Base-by-base conservation (phyloP, 2,797 vertebrate genomes). In the Lutra lutra region DNA sequence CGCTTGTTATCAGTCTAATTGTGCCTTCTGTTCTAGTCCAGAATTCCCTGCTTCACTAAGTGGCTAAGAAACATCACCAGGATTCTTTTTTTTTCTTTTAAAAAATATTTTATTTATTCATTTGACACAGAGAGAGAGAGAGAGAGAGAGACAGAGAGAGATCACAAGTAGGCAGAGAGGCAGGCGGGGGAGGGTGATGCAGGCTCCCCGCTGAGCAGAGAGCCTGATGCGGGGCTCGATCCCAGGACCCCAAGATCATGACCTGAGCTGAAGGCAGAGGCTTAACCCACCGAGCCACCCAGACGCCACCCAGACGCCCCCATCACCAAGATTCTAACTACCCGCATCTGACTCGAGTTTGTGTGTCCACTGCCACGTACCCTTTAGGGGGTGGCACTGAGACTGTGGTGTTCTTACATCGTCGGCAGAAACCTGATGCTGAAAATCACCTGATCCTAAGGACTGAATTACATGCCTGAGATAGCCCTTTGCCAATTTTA, bases 21-120 rank as follows among this genome's bases (percentile, higher is more conserved):
- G 86, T 88, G 77, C 87, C 87, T 89, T 91, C 80, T 87, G 51
- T 75, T 93, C 93, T 85, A 79, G 15, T 48, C 66, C 13, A 73
- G 58, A 43, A 35, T 54, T 85, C 54, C 54, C 38, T 40, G 38
- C 4, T 38, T 93, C 54, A 56, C 23, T 38, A 46, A n/a, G 29
- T 35, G 91, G 79, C 70, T 35, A 40, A 64, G 75, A 79, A 72
- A n/a, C 62, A 70, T 8, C 20, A 35, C 32, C 15, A 25, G 75
- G 77, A 70, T 75, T 48, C 96, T 64, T 13, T 48, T 14, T 51
- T 51, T 51, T 51, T 9, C 15, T 51, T 17, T 51, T 5, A 3
- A 51, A 51, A 51, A 51, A 51, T 51, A 51, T 51, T 51, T 51
- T 51, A 48, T 51, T 51, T 51, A 51, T 17, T 51, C 4, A 5